Base-by-base conservation (phyloP, 2,888 invertebrate species). In the Torymus tubicola region DNA sequence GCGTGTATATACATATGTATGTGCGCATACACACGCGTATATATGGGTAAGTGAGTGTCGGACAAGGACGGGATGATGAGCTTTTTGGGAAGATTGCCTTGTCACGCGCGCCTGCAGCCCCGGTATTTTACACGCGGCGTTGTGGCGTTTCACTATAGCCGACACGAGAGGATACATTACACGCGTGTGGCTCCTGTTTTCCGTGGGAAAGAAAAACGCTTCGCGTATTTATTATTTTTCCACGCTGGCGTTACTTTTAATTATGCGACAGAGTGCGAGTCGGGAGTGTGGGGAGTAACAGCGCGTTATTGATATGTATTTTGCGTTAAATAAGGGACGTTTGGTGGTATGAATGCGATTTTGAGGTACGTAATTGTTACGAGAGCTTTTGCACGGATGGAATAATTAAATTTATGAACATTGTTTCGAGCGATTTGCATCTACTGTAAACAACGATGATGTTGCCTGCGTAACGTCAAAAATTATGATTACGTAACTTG, bases 61-160 rank as follows among this genome's bases (percentile, higher is more conserved):
- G 24, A 24, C 57, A 64, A 63, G 70, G 64, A 64, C 57, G 65
- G 79, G 79, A 57, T 75, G 75, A 80, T 72, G 72, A 78, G 58
- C 78, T 81, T 81, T 81, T 81, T 81, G 69, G 77, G 69, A 68
- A 81, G 67, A 78, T 81, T 78, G 81, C 81, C 65, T 69, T 78
- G 81, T 78, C 73, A 77, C 57, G 63, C 24, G 24, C 24, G 24
- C 24, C 55, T 12, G 72, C 8, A 64, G 42, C 31, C 64, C 18
- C 64, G 61, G 53, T 67, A 12, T 67, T 78, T 72, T 72, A 60
- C 60, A 14, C 63, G 61, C 50, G 55, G 13, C 55, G 60, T 58
- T n/a, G n/a, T n/a, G 63, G 3, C 24, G 24, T 77, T 57, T 68
- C 42, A 14, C 16, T n/a, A 24, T 24, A 24, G 24, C 58, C 16